Percentiles rank a stretch among this genome's conserved stretches.
phyloP scores from a whole-genome alignment of 2,113 vertebrate genomes.

The Cnemophilus loriae region DNA sequence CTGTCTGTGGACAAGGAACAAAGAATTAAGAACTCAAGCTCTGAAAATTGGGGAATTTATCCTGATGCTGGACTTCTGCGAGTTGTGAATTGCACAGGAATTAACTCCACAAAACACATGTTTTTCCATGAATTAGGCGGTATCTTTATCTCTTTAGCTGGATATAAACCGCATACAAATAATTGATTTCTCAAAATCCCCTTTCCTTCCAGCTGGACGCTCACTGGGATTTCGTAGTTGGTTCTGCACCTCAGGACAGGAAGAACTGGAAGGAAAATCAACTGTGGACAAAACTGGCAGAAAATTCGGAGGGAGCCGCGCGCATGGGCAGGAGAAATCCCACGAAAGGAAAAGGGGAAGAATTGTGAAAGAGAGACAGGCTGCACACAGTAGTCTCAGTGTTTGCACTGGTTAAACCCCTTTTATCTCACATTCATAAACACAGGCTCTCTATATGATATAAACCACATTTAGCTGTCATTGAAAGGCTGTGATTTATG shows the following conservation, averaged over 20 bases:
- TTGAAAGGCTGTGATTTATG: conserved; percentile 64
- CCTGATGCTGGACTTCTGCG: neutral
- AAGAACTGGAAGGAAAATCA: neutral
- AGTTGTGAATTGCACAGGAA: neutral
- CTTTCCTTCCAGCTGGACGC: neutral
- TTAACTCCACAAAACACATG: neutral
- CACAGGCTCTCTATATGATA: conserved; percentile 66
- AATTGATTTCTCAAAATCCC: neutral
- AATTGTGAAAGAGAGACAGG: neutral
- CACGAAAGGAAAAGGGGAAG: neutral
- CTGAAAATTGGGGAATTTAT: neutral
- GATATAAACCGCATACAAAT: neutral
- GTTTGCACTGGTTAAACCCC: conserved; percentile 66
- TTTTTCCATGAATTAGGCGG: neutral
- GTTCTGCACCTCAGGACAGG: neutral
- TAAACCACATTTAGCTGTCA: conserved; percentile 71
- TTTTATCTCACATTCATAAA: conserved; percentile 71
- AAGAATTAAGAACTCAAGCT: neutral
- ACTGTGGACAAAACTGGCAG: neutral
- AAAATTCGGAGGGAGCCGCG: neutral
- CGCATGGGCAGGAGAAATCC: neutral
- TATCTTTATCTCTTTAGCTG: neutral
- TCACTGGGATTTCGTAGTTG: neutral
- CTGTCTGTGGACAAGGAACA: neutral
- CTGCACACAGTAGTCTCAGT: conserved; percentile 59